Evolutionary conservation across 2,113 vertebrate genomes (phyloP), one percentile per base, ranked within the genome.

Genomic region (Dicerorhinus sumatrensis): DNA sequence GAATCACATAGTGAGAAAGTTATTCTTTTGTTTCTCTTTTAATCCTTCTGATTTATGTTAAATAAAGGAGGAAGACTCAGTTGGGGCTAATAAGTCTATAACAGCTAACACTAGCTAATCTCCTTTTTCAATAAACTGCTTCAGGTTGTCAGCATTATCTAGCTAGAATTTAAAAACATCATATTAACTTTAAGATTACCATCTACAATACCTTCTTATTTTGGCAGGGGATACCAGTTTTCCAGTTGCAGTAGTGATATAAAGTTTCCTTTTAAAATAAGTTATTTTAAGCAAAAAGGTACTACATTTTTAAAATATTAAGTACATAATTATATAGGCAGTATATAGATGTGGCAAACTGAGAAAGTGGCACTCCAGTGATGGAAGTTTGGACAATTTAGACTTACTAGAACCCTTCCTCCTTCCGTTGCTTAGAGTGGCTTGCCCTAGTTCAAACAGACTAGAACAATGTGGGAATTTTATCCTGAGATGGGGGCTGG

Each of bases 101-200:
- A 67, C 21, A 39, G 33, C 18, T 46, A 62, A 48, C 20, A 63
- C 31, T 14, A 72, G 36, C 20, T 58, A 10, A 17, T 42, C 12
- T 65, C n/a, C 48, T 3, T 79, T 89, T 86, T 76, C 60, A 60
- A 11, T 58, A 80, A 80, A 80, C 29, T 17, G 6, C 23, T 86
- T 60, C 16, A 60, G 31, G 27, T 42, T 33, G 42, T 60, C 63
- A 73, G 58, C 8, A 48, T 39, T 65, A 70, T 77, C 80, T 51
- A 80, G 39, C 56, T 94, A 84, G 27, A 84, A 65, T 67, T 62
- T 67, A 90, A 70, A 72, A 89, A 31, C 5, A 62, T 73, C 8
- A 10, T 48, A 16, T 48, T 77, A 83, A 87, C 80, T 87, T 90
- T 89, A 83, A 95, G 77, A 42, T 88, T 77, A n/a, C 39, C n/a